Conservation (phyloP, 2,113 vertebrate species). For the Myotis yumanensis region DNA sequence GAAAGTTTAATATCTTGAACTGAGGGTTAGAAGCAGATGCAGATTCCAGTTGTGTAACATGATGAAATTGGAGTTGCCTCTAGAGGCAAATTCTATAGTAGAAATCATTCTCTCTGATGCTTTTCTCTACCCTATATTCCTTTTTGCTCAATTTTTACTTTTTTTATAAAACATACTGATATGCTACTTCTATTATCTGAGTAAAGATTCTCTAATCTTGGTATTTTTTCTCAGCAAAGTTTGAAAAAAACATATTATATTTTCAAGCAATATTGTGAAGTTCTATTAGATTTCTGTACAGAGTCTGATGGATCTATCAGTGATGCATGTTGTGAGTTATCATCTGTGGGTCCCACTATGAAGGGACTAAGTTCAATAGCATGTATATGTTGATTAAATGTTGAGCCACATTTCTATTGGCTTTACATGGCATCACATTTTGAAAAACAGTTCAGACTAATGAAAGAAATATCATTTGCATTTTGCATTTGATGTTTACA, state of each 20-base stretch:
- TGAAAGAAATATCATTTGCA: background rate
- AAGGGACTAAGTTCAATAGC: background rate
- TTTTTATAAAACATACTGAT: background rate
- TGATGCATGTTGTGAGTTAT: background rate
- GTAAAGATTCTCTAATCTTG: background rate
- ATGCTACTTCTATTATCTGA: background rate
- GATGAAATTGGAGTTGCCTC: background rate
- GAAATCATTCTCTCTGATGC: background rate
- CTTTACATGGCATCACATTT: background rate
- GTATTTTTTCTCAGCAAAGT: background rate
- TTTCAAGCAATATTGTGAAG: background rate
- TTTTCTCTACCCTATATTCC: fast-evolving
- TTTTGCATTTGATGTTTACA: background rate
- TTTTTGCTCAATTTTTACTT: background rate
- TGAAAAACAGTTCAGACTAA: background rate
- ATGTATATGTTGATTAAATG: too few species aligned
- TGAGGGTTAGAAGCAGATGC: background rate
- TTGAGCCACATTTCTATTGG: background rate
- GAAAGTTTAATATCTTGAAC: background rate
- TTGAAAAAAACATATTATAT: background rate
- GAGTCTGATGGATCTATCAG: background rate
- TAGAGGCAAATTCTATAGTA: background rate
- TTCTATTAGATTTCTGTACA: background rate
- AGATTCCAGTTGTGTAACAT: background rate
- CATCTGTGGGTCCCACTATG: background rate